Evolutionary conservation across 35 echinoderm and acorn worm species (phyloP).

Genomic region (Stichopus chloronotus): DNA sequence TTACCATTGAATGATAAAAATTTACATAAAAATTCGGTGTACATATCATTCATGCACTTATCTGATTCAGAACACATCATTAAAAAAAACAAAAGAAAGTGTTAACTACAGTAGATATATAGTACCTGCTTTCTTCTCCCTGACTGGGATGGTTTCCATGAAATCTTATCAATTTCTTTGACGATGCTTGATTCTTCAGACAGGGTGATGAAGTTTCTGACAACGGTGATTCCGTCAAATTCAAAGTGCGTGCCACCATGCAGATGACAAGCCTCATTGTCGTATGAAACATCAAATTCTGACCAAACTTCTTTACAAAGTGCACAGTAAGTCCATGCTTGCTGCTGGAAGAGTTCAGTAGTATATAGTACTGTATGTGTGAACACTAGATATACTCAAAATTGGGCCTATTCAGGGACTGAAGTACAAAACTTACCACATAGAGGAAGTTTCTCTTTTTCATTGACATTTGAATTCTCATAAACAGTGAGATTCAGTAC

Average conservation of each 20-base stretch:
- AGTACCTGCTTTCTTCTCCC: slow-evolving; percentile 86
- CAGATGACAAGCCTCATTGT: neutral
- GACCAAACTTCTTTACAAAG: slow-evolving; percentile 39
- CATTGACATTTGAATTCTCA: no score
- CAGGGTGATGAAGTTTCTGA: slow-evolving; percentile 70
- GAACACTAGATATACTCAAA: neutral
- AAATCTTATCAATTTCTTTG: slow-evolving; percentile 62
- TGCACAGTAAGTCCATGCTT: slow-evolving; percentile 54
- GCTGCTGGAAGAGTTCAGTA: slow-evolving; percentile 7
- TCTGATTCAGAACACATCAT: no score
- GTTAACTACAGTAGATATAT: no score
- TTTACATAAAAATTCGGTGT: no score
- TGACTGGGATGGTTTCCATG: slow-evolving; percentile 94
- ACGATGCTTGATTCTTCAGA: slow-evolving; percentile 71
- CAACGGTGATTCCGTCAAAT: slow-evolving; percentile 71
- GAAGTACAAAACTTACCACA: no score
- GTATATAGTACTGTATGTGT: neutral
- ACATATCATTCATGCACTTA: no score
- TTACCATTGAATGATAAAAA: no score
- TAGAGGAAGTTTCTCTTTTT: no score
- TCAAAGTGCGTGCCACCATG: slow-evolving; percentile 49
- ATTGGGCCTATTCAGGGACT: neutral
- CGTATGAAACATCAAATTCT: neutral
- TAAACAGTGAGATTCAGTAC: no score
- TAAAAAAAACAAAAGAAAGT: no score